Evolutionary conservation across 1,140 invertebrate species (phyloP).

Genomic region (Musca vetustissima): DNA sequence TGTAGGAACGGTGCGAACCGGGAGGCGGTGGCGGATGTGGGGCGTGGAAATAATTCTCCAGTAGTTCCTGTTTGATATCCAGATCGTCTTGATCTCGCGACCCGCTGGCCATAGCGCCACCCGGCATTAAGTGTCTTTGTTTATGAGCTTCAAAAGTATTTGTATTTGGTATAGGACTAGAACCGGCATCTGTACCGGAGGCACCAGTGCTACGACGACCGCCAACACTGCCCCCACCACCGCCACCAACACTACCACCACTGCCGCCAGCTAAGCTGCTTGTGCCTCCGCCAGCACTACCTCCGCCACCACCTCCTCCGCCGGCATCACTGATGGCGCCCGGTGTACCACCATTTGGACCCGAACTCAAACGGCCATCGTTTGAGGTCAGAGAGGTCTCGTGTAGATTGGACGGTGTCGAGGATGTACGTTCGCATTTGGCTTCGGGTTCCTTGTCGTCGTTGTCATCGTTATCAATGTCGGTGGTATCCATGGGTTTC

Average conservation of each 20-base stretch:
- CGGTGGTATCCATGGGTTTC: conserved; percentile 50
- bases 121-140: conserved; percentile 38
- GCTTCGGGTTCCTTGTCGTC: conserved; percentile 33
- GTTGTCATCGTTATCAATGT: conserved; percentile 46
- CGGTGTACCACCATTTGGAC: conserved; percentile 8
- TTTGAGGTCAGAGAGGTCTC: conserved; percentile 8
- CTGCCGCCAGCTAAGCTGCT: conserved; percentile 5
- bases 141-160: conserved; percentile 52
- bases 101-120: conserved; percentile 26
- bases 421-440: conserved; percentile 44
- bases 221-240: conserved; percentile 27
- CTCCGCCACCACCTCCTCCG: conserved; percentile 9
- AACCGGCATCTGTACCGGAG: conserved; percentile 41
- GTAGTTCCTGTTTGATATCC: conserved; percentile 50
- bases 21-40: conserved; percentile 41
- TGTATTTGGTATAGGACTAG: conserved; percentile 52
- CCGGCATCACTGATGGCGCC: conserved; percentile 2
- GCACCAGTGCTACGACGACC: conserved; percentile 18
- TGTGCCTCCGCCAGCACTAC: conserved; percentile 25
- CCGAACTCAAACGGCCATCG: conserved; percentile 1
- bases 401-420: conserved; percentile 35
- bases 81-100: conserved; percentile 34
- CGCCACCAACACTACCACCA: conserved; percentile 19
- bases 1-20: conserved; percentile 51
- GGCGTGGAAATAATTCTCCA: conserved; percentile 45